phyloP scores from a whole-genome alignment of 2,888 invertebrate genomes.

The Eupithecia exiguata region DNA sequence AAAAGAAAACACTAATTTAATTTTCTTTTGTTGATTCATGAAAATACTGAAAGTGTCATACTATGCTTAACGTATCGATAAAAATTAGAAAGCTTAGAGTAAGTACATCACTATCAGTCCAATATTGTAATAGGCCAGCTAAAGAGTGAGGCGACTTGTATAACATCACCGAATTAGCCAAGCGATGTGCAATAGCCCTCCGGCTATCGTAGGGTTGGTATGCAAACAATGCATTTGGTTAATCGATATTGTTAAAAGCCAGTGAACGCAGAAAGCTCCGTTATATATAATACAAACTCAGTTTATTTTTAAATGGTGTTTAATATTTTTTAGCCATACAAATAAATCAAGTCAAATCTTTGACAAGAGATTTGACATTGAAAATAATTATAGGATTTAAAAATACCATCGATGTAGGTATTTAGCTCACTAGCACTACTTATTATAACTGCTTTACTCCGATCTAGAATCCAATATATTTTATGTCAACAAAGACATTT shows the following conservation, averaged over 20 bases:
- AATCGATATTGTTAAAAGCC: neutral
- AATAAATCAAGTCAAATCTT: neutral
- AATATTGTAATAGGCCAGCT: slow-evolving; percentile 82
- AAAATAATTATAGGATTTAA: neutral
- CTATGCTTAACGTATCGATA: slow-evolving; percentile 42
- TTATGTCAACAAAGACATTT: no score
- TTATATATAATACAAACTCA: neutral
- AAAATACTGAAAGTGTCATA: no score
- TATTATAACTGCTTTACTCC: no score
- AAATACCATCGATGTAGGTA: neutral
- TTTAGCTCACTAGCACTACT: no score
- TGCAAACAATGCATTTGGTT: slow-evolving; percentile 18
- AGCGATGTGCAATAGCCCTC: slow-evolving; percentile 77
- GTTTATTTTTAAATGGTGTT: neutral
- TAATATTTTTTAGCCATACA: no score
- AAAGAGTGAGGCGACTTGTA: slow-evolving; percentile 82
- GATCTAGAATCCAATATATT: no score
- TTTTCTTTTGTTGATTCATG: no score
- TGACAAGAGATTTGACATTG: neutral
- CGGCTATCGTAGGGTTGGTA: slow-evolving; percentile 70
- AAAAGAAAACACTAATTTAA: no score
- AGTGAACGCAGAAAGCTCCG: neutral
- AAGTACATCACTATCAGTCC: slow-evolving; percentile 62
- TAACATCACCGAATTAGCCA: slow-evolving; percentile 83
- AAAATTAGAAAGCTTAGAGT: slow-evolving; percentile 35